Evolutionary conservation across 2,113 vertebrate genomes (phyloP).

Genomic region (Salvelinus sp.): DNA sequence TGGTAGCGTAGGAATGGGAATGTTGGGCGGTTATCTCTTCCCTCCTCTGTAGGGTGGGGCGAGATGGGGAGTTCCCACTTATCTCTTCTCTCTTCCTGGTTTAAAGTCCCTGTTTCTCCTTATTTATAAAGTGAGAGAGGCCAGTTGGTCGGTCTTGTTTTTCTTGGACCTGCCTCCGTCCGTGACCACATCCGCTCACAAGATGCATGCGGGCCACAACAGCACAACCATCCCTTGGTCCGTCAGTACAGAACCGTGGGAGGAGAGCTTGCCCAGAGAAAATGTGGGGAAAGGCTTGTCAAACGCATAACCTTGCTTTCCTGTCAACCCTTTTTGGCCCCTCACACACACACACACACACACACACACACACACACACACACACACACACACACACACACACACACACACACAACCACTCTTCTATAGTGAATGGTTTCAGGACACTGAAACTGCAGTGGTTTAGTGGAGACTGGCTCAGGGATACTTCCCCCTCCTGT

Average conservation of each 20-base stretch:
- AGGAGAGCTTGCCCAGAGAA: background rate
- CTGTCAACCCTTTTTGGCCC: constrained; percentile 54
- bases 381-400: no score
- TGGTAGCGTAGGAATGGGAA: no score
- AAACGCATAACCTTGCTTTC: no score
- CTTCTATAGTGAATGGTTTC: no score
- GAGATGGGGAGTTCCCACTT: no score
- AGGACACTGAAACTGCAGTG: background rate
- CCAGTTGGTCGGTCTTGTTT: no score
- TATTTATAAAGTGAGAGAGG: constrained; percentile 56
- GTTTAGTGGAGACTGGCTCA: constrained; percentile 39
- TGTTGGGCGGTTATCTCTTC: background rate
- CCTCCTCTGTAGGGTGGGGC: constrained; percentile 44
- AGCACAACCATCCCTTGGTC: background rate
- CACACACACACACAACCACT: no score
- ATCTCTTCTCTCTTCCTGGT: constrained; percentile 59
- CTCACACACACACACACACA: constrained; percentile 27
- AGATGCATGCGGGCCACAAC: background rate
- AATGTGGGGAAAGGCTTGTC: background rate
- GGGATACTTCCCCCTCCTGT: constrained; percentile 43
- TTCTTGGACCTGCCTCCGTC: no score
- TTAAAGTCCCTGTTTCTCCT: constrained; percentile 32
- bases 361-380: constrained; percentile 20
- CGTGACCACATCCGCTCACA: constrained; percentile 50
- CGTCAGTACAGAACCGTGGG: constrained; percentile 46